These are phyloP conservation scores for Drosophila rubida DNA, from an alignment of 2,888 invertebrate species.

Conservation along the genomic window DNA sequence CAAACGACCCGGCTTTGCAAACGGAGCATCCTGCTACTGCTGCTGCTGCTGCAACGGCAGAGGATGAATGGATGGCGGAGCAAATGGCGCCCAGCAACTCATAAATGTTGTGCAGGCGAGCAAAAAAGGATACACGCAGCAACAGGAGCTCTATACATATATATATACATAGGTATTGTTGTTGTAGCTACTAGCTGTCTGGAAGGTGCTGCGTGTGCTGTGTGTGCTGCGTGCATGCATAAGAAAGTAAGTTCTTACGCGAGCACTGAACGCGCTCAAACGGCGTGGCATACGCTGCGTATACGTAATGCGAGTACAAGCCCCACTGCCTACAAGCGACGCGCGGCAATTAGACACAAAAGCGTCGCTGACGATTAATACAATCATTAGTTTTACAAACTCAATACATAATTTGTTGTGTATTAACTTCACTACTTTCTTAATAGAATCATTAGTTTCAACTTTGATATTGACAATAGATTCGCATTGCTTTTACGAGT, in stretches of 20 bases:
- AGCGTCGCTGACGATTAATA: conserved; percentile 1
- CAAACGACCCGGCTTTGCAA: conserved; percentile 50
- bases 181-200: background rate
- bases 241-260: conserved; percentile 54
- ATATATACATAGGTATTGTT: no score
- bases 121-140: conserved; percentile 58
- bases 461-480: no score
- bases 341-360: background rate
- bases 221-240: conserved; percentile 55
- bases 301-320: conserved; percentile 43
- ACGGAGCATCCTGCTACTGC: conserved; percentile 46
- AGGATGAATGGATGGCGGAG: conserved; percentile 24
- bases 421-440: background rate
- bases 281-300: conserved; percentile 22
- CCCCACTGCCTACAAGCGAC: conserved; percentile 2
- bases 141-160: background rate
- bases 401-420: no score
- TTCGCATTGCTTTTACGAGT: no score
- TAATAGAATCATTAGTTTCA: no score
- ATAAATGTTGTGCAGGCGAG: conserved; percentile 66
- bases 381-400: no score
- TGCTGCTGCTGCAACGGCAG: conserved; percentile 18
- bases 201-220: background rate
- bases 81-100: conserved; percentile 41
- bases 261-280: conserved; percentile 21